Conservation (phyloP, 2,113 vertebrate species). For the Lipophrys pholis region DNA sequence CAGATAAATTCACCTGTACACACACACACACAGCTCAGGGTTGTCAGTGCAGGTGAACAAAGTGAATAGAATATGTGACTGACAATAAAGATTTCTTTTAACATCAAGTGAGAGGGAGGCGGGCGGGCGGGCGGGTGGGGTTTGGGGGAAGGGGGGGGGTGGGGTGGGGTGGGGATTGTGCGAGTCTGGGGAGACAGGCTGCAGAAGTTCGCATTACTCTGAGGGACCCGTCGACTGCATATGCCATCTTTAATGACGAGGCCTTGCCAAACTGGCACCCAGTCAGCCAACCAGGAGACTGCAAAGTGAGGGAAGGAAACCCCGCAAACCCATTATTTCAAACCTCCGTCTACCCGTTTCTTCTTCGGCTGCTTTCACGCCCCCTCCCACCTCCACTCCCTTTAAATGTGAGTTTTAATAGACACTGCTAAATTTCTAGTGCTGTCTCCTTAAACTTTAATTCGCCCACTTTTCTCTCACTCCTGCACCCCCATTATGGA, state of each 20-base stretch:
- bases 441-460: slow-evolving; percentile 83
- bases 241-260: slow-evolving; percentile 85
- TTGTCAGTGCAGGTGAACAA: slow-evolving; percentile 97
- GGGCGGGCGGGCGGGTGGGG: slow-evolving; percentile 76
- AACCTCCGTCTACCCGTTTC: slow-evolving; percentile 48
- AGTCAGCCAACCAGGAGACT: slow-evolving; percentile 60
- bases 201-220: slow-evolving; percentile 85
- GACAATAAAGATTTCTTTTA: slow-evolving; percentile 99
- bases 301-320: slow-evolving; percentile 46
- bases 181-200: slow-evolving; percentile 90
- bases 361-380: neutral
- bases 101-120: slow-evolving; percentile 91
- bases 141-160: neutral
- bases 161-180: slow-evolving; percentile 10
- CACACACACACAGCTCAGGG: slow-evolving; percentile 77
- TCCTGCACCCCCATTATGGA: slow-evolving; percentile 66
- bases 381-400: neutral
- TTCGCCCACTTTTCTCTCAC: slow-evolving; percentile 66
- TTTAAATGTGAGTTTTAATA: slow-evolving; percentile 79
- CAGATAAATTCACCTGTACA: slow-evolving; percentile 78
- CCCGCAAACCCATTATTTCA: slow-evolving; percentile 79
- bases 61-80: slow-evolving; percentile 97
- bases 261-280: slow-evolving; percentile 75
- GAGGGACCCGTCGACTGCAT: slow-evolving; percentile 84
- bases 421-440: slow-evolving; percentile 75